Evolutionary conservation across 2,888 invertebrate species (phyloP).

Genomic region (Eupsilia transversa): DNA sequence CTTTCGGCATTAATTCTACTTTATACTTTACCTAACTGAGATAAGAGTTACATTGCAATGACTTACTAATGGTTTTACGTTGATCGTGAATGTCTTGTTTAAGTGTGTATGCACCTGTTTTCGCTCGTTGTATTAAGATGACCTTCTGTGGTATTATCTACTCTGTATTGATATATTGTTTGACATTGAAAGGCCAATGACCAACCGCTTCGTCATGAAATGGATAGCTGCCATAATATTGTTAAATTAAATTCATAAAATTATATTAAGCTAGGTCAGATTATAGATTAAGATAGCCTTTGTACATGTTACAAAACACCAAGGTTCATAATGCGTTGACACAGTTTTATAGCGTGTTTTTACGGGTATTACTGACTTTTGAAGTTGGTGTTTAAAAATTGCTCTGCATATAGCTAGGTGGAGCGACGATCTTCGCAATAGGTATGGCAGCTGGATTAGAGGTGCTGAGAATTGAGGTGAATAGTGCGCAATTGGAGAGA

Average conservation of each 20-base stretch:
- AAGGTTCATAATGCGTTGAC: slow-evolving; percentile 5
- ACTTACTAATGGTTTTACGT: too few relatives aligned
- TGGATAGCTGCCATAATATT: slow-evolving; percentile 9
- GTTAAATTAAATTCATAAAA: slow-evolving; percentile 29
- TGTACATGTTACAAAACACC: slow-evolving; percentile 1
- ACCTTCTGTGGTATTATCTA: not conserved
- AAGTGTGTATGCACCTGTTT: not conserved
- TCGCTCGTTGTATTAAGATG: too few relatives aligned
- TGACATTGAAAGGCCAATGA: slow-evolving; percentile 22
- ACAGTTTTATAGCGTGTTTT: slow-evolving; percentile 4
- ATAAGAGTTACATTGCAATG: too few relatives aligned
- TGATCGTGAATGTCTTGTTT: too few relatives aligned
- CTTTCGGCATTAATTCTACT: too few relatives aligned
- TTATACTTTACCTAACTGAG: too few relatives aligned
- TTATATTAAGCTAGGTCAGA: slow-evolving; percentile 31
- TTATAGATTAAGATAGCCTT: slow-evolving; percentile 44
- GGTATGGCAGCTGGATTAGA: too few relatives aligned
- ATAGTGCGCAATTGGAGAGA: too few relatives aligned
- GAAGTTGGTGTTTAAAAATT: not conserved
- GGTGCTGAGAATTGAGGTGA: too few relatives aligned
- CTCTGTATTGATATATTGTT: not conserved
- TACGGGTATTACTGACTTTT: not conserved
- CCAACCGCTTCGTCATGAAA: slow-evolving; percentile 16
- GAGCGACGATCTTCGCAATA: too few relatives aligned
- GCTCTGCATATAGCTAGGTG: too few relatives aligned